Evolutionary conservation across 1,140 invertebrate genomes (phyloP), one percentile per base, ranked within the genome.

Genomic region (Tigriopus japonicus): DNA sequence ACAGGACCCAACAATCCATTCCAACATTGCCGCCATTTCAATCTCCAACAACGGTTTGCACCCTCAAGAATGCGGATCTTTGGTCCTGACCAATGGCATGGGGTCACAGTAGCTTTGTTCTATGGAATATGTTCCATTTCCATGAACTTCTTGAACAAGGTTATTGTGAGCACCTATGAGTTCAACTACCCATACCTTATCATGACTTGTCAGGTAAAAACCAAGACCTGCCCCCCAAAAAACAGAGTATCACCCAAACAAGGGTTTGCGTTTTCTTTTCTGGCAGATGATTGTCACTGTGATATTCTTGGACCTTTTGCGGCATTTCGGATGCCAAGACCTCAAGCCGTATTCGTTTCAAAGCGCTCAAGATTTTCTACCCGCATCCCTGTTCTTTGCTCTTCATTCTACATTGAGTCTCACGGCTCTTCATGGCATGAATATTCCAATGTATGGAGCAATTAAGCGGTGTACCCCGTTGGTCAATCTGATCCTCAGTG

Each of bases 391-490:
- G 6, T 75, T 74, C 55, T 75, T 75, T 67, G 71, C 72, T 35
- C 59, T 74, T 0, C 74, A 76, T 60, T 68, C 73, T 17, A 68
- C 73, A 6, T 65, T 76, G 19, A 70, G 73, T 41, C 67, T 77
- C 6, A 68, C 67, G 61, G 74, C 76, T 6, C 67, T 77, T 13
- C 10, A 69, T 70, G 62, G 75, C 23, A 75, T 78, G 71, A 77
- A 76, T 61, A 71, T 78, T 62, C 76, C 76, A 1, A 74, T 77
- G 72, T 78, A 77, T 67, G 73, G 73, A 9, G 73, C 76, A 7
- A 63, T 78, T 24, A 77, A 78, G 64, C 67, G 75, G 58, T 76
- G 72, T 66, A 72, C 71, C 9, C 76, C 74, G 6, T 62, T 76
- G 0, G 72, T 73, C 0, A 76, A 73, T 43, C 64, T 78, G 56